Evolutionary conservation across 2,888 invertebrate species (phyloP), one percentile per base, ranked within the genome.

Genomic region (Scaptomyza reducta): DNA sequence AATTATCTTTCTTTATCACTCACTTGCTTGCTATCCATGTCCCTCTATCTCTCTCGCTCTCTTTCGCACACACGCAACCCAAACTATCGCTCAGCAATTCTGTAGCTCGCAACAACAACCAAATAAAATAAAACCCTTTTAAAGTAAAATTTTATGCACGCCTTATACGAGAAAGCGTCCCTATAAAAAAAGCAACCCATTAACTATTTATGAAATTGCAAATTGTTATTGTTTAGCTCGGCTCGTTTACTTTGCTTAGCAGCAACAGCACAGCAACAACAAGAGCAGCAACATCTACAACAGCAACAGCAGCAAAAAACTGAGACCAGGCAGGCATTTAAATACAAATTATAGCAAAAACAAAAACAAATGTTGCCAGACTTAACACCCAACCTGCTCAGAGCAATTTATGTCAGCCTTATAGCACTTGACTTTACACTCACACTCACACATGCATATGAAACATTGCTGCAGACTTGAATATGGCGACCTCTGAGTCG

Each of bases 161-260:
- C 45, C 50, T 50, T 49, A 44, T 27, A 53, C 13, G 13, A 25
- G 22, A 40, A 51, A 29, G 3, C 29, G n/a, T n/a, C 38, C 38
- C n/a, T 14, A 14, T 40, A 50, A 74, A 74, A 61, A 57, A 58
- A 49, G 54, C 55, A 69, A 57, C 69, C 71, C 65, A 88, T 84
- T 84, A 84, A 88, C 75, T 83, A 84, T 88, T 84, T 84, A 84
- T 88, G 65, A 83, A 83, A 78, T 86, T 74, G 84, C 84, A 88
- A 85, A 85, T 76, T 86, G 84, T 85, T 88, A 84, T 88, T 86
- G 84, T 88, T 84, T 79, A 86, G 79, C 86, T 77, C 69, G 86
- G 68, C 80, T 64, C 69, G 77, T 69, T 88, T 87, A 85, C 85
- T 84, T 81, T 81, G 81, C 81, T 87, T 81, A 83, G 69, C 79